Evolutionary conservation across 2,797 vertebrate genomes (phyloP).

Genomic region (Phaenicophaeus curvirostris): DNA sequence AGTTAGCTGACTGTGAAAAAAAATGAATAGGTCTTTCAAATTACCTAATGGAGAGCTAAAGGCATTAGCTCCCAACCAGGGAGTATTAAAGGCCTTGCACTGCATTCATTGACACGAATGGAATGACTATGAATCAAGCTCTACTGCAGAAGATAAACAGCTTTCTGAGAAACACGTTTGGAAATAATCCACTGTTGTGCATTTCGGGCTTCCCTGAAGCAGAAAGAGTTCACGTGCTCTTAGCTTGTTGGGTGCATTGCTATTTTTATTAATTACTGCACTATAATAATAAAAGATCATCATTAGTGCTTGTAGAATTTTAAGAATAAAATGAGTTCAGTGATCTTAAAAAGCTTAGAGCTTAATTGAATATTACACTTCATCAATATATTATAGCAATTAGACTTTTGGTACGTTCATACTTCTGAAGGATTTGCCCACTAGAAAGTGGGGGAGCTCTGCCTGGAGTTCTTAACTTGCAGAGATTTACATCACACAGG

Average conservation of each 20-base stretch:
- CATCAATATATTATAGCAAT: not conserved
- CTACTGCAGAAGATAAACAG: constrained; percentile 39
- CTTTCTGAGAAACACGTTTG: not conserved
- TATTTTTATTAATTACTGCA: constrained; percentile 10
- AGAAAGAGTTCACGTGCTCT: not conserved
- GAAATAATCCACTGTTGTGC: not conserved
- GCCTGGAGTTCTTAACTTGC: not conserved
- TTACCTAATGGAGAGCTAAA: constrained; percentile 65
- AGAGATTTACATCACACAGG: not conserved
- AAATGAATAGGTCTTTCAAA: constrained; percentile 58
- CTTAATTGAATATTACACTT: constrained; percentile 17
- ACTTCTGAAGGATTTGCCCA: not conserved
- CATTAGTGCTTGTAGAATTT: not conserved
- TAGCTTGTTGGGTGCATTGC: not conserved
- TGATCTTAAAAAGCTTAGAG: not conserved
- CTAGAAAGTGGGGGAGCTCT: not conserved
- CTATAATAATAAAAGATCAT: constrained; percentile 24
- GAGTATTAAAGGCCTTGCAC: constrained; percentile 51
- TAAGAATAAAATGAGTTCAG: not conserved
- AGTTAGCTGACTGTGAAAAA: constrained; percentile 48
- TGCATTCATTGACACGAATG: constrained; percentile 34
- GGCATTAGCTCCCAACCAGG: constrained; percentile 55
- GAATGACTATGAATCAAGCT: constrained; percentile 46
- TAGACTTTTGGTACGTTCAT: not conserved
- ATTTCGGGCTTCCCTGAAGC: constrained; percentile 21